phyloP scores from a whole-genome alignment of 2,113 vertebrate species.

The Triplophysa siluroides region DNA sequence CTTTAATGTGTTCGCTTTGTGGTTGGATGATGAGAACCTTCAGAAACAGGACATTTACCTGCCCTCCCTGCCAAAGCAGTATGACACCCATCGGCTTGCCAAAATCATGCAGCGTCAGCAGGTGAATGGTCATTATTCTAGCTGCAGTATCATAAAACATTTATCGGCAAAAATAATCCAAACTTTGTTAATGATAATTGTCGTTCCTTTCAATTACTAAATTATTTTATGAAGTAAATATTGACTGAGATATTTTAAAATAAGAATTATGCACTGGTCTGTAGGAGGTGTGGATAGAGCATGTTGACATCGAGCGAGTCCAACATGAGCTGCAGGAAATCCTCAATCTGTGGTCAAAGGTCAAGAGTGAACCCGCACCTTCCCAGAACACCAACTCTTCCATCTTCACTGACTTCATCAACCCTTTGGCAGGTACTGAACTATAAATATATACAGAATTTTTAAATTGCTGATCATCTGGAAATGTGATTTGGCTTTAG shows the following conservation, averaged over 20 bases:
- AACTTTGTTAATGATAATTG: neutral
- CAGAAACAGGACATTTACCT: constrained; percentile 91
- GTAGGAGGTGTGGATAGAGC: constrained; percentile 95
- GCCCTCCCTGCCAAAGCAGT: constrained; percentile 90
- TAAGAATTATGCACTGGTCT: neutral
- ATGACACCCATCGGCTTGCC: constrained; percentile 87
- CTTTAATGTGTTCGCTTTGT: constrained; percentile 88
- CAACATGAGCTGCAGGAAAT: constrained; percentile 84
- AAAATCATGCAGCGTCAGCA: constrained; percentile 92
- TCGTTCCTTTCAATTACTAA: neutral
- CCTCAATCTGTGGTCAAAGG: constrained; percentile 81
- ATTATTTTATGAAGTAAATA: neutral
- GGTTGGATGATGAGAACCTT: constrained; percentile 94
- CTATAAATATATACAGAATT: neutral
- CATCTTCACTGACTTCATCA: constrained; percentile 77
- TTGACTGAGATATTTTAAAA: neutral
- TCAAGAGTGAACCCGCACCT: constrained; percentile 79
- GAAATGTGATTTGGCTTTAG: neutral
- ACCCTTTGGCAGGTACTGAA: constrained; percentile 78
- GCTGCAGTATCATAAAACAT: too few species aligned
- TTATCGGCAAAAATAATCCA: too few species aligned
- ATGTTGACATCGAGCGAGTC: constrained; percentile 86
- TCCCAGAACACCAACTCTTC: constrained; percentile 62
- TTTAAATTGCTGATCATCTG: neutral
- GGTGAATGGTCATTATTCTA: constrained; percentile 56